Conservation (phyloP, 2,797 vertebrate genomes). For the Microchirus variegatus region DNA sequence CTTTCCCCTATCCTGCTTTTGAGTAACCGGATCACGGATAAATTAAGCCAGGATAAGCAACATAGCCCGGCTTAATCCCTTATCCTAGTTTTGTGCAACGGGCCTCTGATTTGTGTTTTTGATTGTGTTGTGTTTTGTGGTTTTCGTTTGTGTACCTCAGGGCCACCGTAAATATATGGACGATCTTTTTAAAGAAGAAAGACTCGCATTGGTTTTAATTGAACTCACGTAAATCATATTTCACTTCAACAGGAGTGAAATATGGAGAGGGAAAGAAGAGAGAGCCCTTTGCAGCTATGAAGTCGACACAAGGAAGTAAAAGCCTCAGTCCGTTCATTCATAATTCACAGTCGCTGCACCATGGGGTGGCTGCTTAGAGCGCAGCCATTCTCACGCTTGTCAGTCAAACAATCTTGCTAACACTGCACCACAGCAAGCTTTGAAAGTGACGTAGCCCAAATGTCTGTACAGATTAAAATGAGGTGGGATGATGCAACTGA, state of each 20-base stretch:
- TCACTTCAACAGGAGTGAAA: background rate
- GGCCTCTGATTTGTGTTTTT: no score
- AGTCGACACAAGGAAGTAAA: constrained; percentile 33
- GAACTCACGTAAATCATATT: background rate
- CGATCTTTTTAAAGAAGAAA: no score
- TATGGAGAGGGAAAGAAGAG: background rate
- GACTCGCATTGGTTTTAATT: no score
- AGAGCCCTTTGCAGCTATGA: constrained; percentile 22
- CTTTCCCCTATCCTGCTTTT: no score
- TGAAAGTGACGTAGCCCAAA: constrained; percentile 7
- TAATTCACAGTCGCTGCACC: constrained; percentile 58
- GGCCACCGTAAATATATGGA: no score
- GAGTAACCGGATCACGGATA: no score
- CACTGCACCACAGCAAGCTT: background rate
- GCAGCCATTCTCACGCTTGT: constrained; percentile 39
- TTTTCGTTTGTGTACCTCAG: no score
- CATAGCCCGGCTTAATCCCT: no score
- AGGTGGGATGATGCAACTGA: no score
- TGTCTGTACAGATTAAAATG: background rate
- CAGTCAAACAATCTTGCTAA: constrained; percentile 41
- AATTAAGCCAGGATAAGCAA: no score
- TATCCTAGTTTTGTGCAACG: no score
- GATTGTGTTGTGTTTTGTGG: no score
- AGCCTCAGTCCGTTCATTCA: constrained; percentile 51
- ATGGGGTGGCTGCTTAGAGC: constrained; percentile 32